A percentile compares a stretch with the other conserved stretches of the same genome.
phyloP scores from a whole-genome alignment of 1,140 invertebrate genomes.

The Pseudomyrmex concolor region DNA sequence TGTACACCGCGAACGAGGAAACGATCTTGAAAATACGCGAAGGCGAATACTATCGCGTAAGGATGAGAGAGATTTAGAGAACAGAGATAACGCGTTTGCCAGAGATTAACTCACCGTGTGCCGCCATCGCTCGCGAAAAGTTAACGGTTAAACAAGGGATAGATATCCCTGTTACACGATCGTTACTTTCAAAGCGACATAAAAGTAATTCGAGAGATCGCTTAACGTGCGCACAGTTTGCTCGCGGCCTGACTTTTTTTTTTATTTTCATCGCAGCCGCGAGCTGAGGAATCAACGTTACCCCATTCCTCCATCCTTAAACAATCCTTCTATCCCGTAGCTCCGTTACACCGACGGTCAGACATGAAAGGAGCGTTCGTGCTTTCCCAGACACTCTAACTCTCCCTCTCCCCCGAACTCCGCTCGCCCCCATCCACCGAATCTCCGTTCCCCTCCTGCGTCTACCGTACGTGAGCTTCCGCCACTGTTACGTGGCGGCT shows the following conservation, averaged over 20 bases:
- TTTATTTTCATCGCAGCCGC: conserved; percentile 16
- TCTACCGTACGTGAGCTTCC: conserved; percentile 68
- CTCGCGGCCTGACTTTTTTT: conserved; percentile 29
- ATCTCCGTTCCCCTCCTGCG: not conserved
- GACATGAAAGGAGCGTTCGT: conserved; percentile 79
- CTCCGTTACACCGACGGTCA: conserved; percentile 70
- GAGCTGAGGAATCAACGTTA: conserved; percentile 49
- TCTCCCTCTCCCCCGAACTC: conserved; percentile 40
- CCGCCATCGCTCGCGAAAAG: conserved; percentile 70
- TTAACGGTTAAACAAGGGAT: conserved; percentile 79
- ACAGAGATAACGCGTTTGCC: not conserved
- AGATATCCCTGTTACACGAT: conserved; percentile 67
- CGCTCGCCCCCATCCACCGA: not conserved
- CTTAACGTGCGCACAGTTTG: conserved; percentile 60
- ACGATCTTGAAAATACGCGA: conserved; percentile 58
- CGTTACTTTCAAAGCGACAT: conserved; percentile 73
- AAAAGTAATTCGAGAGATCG: conserved; percentile 76
- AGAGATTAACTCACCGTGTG: conserved; percentile 66
- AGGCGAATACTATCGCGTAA: conserved; percentile 69
- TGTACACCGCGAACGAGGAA: conserved; percentile 64
- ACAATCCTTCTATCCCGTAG: conserved; percentile 56
- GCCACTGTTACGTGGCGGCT: conserved; percentile 72
- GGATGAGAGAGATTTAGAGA: conserved; percentile 34
- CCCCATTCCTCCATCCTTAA: conserved; percentile 52
- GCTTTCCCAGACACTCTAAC: conserved; percentile 75